Conservation (phyloP, 2,113 vertebrate genomes). For the Platycercus adscitus region DNA sequence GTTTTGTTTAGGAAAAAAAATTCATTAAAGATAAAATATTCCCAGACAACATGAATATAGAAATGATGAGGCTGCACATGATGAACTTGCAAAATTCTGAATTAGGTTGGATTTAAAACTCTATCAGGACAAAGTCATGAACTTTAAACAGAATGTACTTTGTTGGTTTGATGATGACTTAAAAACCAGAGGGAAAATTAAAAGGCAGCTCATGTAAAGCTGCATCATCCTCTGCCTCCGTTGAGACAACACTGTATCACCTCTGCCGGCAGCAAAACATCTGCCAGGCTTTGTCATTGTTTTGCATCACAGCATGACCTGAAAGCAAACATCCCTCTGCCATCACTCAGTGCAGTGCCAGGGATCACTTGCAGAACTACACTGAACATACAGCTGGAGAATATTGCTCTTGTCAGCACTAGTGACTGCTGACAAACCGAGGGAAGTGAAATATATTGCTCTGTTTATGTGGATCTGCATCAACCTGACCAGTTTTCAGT, state of each 20-base stretch:
- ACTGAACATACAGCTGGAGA: neutral
- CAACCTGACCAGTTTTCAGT: neutral
- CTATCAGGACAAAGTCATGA: neutral
- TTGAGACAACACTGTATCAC: neutral
- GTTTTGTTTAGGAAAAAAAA: neutral
- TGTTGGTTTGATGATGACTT: constrained; percentile 2
- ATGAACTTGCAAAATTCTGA: neutral
- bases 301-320: neutral
- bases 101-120: neutral
- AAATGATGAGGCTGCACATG: neutral
- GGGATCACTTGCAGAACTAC: neutral
- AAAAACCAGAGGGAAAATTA: neutral
- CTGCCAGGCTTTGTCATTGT: neutral
- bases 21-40: neutral
- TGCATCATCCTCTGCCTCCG: neutral
- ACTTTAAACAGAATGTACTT: neutral
- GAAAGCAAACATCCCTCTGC: neutral
- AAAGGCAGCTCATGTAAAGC: neutral
- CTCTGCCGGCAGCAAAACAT: neutral
- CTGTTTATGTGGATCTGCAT: neutral
- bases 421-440: fast-evolving
- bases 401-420: neutral
- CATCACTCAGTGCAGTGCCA: neutral
- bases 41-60: neutral
- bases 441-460: neutral